Evolutionary conservation across 2,113 vertebrate genomes (phyloP), one percentile per base, ranked within the genome.

Genomic region (Periophthalmodon schlosseri): DNA sequence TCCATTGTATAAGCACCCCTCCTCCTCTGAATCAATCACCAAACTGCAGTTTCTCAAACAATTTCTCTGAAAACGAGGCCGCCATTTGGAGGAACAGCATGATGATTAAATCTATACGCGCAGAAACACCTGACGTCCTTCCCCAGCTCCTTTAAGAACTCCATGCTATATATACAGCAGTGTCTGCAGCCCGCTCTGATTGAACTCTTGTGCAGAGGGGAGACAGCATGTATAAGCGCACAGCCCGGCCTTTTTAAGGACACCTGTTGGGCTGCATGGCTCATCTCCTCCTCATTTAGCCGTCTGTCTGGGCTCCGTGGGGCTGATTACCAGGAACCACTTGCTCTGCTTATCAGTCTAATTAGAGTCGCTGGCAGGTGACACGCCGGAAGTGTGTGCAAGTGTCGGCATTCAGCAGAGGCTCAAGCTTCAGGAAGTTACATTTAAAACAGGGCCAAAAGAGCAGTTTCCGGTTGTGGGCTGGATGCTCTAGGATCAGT

Each of bases 241-340:
- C 81, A 80, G 83, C 77, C 85, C 80, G 71, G 80, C 86, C 84
- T 88, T 88, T 89, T 91, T 87, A 86, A 89, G 84, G 88, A 91
- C 91, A 91, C 91, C 90, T 92, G 90, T 92, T 89, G 91, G 80
- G 90, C 80, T 86, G 86, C 84, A 91, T 52, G 85, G 88, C 91
- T 92, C 89, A 90, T 92, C 86, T 91, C 87, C 86, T 87, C 83
- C 88, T 90, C 87, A 88, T 92, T 90, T 92, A 90, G 83, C 83
- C 74, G 84, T 90, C 91, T 91, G 89, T 86, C 86, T 87, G 77
- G 84, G 84, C 90, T 90, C 88, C 81, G 88, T 76, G 88, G 88
- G 87, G 89, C 91, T 93, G 91, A 93, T 93, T 92, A 91, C 87
- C 83, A 86, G 87, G 83, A 88, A 85, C 88, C 81, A 91, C 82